Base-by-base conservation (phyloP, 2,888 invertebrate genomes). In the Hybos culiciformis region DNA sequence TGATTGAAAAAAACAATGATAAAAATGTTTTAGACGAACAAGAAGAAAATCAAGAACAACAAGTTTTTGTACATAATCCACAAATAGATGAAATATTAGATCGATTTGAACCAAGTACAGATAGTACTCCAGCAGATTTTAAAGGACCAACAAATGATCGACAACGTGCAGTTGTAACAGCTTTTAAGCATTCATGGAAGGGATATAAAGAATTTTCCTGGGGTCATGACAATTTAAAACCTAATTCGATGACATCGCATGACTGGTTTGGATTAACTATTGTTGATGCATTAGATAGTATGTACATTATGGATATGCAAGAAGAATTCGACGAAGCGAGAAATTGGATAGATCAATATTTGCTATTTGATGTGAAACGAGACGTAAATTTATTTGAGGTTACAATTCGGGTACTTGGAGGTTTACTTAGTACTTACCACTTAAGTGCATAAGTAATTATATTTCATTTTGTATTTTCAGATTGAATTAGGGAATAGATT, bases 251-350 rank as follows among this genome's bases (percentile, higher is more conserved):
- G 54, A 73, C 77, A 48, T 78, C 81, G 46, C 78, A 81, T 41
- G 90, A 96, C 59, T 98, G 97, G 97, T 97, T 98, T 67, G 84
- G 85, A 1, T 73, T 98, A n/a, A 93, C 93, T 2, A 84, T 98
- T 50, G 80, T 98, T 1, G 98, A 98, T 69, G 79, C 90, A 0
- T 66, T 98, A 49, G 98, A 98, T 62, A 97, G 97, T 0, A 80
- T 96, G 59, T 87, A 85, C 54, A 91, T 98, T 46, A 96, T 97
- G 96, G 90, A 87, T 41, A 70, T 98, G 44, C 78, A 79, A 56
- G 80, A 88, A 70, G 93, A 93, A 68, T 91, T 81, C 57, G 71
- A 74, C 44, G 90, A 94, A 64, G 94, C 90, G 0, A 77, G 80
- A 48, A 74, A 83, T 43, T 98, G 96, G 94, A 78, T 98, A 1